A percentile compares a stretch with the other conserved stretches of the same genome.
Conservation (phyloP, 2,888 invertebrate species). For the Diarsia brunnea region DNA sequence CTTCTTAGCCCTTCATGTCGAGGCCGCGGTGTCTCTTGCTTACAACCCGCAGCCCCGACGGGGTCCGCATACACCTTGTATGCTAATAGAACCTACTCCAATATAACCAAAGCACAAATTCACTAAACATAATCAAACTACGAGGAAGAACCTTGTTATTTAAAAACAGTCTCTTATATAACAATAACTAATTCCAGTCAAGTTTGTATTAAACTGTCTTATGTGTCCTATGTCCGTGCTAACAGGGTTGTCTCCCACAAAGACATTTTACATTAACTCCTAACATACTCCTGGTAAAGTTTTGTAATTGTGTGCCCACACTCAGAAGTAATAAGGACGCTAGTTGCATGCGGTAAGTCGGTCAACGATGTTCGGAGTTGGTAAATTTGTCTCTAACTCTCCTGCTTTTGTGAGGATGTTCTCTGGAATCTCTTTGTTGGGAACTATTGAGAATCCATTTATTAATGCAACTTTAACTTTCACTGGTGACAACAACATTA, state of each 20-base stretch:
- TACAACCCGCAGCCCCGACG: no score
- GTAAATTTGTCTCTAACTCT: slow-evolving; percentile 20
- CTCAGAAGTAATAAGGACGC: slow-evolving; percentile 24
- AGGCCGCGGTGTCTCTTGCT: no score
- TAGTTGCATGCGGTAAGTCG: slow-evolving; percentile 31
- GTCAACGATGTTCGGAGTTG: slow-evolving; percentile 13
- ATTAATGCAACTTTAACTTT: not conserved
- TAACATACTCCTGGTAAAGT: slow-evolving; percentile 37
- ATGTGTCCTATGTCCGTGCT: not conserved
- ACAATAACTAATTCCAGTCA: slow-evolving; percentile 1
- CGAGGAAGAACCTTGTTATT: not conserved
- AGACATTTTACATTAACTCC: slow-evolving; percentile 41
- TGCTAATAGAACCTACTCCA: no score
- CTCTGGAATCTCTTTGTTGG: slow-evolving; percentile 25
- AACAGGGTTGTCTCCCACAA: slow-evolving; percentile 35
- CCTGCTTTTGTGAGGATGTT: slow-evolving; percentile 24
- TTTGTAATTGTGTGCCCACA: slow-evolving; percentile 40
- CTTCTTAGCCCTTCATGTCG: no score
- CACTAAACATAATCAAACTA: no score
- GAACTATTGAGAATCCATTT: not conserved
- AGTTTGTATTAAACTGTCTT: slow-evolving; percentile 5
- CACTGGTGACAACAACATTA: not conserved
- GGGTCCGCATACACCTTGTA: no score
- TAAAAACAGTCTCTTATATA: not conserved
- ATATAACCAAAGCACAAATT: no score